Base-by-base conservation (phyloP, 1,140 invertebrate species). In the Bombus waltoni region DNA sequence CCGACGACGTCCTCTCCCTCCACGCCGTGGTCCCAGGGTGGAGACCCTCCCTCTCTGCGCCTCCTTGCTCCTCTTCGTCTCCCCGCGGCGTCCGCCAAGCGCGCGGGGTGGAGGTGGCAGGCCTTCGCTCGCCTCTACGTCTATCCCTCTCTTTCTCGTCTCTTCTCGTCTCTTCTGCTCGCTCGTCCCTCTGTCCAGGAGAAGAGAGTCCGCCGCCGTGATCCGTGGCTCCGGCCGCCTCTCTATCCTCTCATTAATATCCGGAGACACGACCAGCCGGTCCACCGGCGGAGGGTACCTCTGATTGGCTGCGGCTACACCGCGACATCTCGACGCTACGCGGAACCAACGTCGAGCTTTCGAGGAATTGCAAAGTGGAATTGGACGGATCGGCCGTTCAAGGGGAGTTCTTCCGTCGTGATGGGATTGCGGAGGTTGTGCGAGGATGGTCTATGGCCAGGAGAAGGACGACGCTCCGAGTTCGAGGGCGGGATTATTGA, bases 1-100 rank as follows among this genome's bases (percentile, higher is more conserved):
- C 89, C 84, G 89, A 90, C 89, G 89, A 90, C 81, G 84, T 88
- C 89, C 87, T 91, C 87, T 90, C 87, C 90, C 81, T 88, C 89
- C 84, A 82, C 47, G 74, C 44, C 85, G 53, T 87, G 85, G 81
- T 90, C 72, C 86, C 70, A 90, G 89, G 89, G 89, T 90, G 88
- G 89, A 90, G 89, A 90, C 79, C 86, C 88, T 85, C 89, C 88
- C 86, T 84, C 85, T 83, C 78, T 77, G 70, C 66, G 66, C 82
- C 86, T 81, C 84, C 77, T 81, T 70, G 78, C 80, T 89, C 74
- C 78, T 87, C 83, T 83, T 84, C 82, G 74, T 70, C 83, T 77
- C 78, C 81, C 32, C 76, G 59, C 76, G 40, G n/a, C 86, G 71
- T 74, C 85, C 85, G 72, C 72, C 42, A 47, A 62, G 59, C 59